Percentiles rank a stretch among this genome's conserved stretches.
phyloP scores from a whole-genome alignment of 2,888 invertebrate genomes.

The Netelia fuscicornis region DNA sequence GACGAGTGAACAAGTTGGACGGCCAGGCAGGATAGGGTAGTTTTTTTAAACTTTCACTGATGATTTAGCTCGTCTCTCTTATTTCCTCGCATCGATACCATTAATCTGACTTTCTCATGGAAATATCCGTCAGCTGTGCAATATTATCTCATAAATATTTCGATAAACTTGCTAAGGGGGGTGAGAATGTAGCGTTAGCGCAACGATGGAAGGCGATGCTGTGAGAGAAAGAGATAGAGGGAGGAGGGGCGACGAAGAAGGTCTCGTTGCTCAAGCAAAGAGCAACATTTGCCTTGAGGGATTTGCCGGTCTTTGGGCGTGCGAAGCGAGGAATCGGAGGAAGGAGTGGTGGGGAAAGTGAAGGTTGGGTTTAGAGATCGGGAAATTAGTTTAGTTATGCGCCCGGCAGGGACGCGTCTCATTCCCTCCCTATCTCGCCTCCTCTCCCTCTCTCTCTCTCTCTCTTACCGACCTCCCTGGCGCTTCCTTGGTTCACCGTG shows the following conservation, averaged over 20 bases:
- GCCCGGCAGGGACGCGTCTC: constrained; percentile 79
- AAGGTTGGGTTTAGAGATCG: constrained; percentile 78
- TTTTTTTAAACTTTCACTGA: neutral
- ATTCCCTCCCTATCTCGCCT: neutral
- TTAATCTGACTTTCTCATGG: neutral
- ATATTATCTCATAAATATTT: constrained; percentile 44
- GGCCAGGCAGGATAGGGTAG: neutral
- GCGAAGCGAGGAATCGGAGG: constrained; percentile 65
- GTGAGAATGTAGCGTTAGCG: constrained; percentile 29
- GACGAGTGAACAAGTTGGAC: no score
- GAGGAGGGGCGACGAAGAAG: constrained; percentile 21
- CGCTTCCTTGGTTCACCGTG: constrained; percentile 17
- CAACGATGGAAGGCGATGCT: constrained; percentile 22
- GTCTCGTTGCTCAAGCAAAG: constrained; percentile 73
- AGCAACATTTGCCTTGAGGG: constrained; percentile 76
- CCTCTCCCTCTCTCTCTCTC: neutral
- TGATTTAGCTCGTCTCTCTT: neutral
- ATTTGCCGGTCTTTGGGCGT: constrained; percentile 62
- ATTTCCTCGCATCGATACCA: neutral
- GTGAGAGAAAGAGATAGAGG: constrained; percentile 9
- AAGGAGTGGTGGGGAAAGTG: constrained; percentile 73
- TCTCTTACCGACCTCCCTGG: neutral
- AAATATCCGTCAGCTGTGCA: neutral
- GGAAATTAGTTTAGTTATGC: constrained; percentile 84
- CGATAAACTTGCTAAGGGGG: constrained; percentile 10